These are phyloP conservation scores for Masnerella sp. DNA, from an alignment of 2,888 invertebrate species.

Conservation along the genomic window DNA sequence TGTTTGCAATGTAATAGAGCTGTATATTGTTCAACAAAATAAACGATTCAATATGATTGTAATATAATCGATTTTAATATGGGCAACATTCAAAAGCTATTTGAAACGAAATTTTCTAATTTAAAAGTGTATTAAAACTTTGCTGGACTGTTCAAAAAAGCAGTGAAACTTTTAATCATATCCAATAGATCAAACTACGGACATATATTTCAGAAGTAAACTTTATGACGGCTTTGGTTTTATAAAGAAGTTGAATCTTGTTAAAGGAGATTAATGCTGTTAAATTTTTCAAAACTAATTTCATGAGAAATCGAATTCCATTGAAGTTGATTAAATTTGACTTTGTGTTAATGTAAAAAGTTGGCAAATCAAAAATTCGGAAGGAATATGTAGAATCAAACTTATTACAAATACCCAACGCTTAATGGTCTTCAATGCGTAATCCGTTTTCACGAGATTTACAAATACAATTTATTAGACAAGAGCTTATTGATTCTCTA, in stretches of 20 bases:
- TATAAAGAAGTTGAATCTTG: slow-evolving; percentile 38
- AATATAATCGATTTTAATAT: not conserved
- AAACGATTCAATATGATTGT: slow-evolving; percentile 1
- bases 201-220: slow-evolving; percentile 40
- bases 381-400: no score
- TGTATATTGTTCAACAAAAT: no score
- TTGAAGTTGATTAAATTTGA: not conserved
- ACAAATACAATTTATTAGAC: slow-evolving; percentile 22
- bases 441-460: slow-evolving; percentile 8
- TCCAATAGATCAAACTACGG: slow-evolving; percentile 48
- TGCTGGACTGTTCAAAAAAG: slow-evolving; percentile 26
- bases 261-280: slow-evolving; percentile 30
- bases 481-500: slow-evolving; percentile 36
- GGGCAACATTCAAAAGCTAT: slow-evolving; percentile 18
- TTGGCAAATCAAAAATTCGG: not conserved
- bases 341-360: not conserved
- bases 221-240: slow-evolving; percentile 47
- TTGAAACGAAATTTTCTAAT: slow-evolving; percentile 41
- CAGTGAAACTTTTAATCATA: slow-evolving; percentile 44
- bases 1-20: no score
- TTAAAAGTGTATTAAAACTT: slow-evolving; percentile 49
- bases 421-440: slow-evolving; percentile 2
- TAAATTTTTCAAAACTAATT: slow-evolving; percentile 31
- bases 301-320: slow-evolving; percentile 1
- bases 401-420: not conserved